Conservation (phyloP, 2,113 vertebrate genomes). For the Neotragus pygmaeus region DNA sequence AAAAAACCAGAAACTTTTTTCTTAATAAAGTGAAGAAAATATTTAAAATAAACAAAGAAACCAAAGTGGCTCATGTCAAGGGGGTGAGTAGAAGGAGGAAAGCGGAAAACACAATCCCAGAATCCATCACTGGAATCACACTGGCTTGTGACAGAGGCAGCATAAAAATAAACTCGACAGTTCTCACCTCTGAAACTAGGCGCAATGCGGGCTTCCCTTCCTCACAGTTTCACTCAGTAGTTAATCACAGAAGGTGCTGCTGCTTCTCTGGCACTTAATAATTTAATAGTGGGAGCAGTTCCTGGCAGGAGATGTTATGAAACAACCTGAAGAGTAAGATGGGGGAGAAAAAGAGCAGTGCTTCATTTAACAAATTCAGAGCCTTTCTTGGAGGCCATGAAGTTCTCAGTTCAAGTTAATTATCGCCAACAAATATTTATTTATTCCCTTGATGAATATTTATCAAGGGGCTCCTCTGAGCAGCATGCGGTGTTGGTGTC, state of each 20-base stretch:
- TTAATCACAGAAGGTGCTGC: not conserved
- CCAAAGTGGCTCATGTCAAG: not conserved
- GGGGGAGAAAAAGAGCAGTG: not conserved
- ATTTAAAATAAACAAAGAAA: not conserved
- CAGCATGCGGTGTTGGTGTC: not conserved
- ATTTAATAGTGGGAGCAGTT: not conserved
- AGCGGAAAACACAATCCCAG: slow-evolving; percentile 11
- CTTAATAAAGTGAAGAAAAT: not conserved
- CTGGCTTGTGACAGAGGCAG: slow-evolving; percentile 41
- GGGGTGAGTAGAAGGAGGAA: not conserved
- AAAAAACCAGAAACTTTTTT: not conserved
- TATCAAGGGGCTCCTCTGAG: not conserved
- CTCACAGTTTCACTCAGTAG: not conserved
- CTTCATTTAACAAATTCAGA: not conserved
- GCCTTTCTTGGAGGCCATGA: not conserved
- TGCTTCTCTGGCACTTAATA: not conserved
- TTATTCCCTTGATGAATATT: slow-evolving; percentile 45
- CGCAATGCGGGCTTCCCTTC: slow-evolving; percentile 6
- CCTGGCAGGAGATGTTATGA: not conserved
- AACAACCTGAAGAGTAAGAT: not conserved
- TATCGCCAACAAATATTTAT: slow-evolving; percentile 36
- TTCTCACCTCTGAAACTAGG: not conserved
- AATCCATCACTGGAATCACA: not conserved
- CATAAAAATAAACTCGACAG: slow-evolving; percentile 1
- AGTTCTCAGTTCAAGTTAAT: slow-evolving; percentile 30